Percentiles rank a stretch among this genome's conserved stretches.
Evolutionary conservation across 1,140 invertebrate species (phyloP).

Genomic region (Bacillus rossius): DNA sequence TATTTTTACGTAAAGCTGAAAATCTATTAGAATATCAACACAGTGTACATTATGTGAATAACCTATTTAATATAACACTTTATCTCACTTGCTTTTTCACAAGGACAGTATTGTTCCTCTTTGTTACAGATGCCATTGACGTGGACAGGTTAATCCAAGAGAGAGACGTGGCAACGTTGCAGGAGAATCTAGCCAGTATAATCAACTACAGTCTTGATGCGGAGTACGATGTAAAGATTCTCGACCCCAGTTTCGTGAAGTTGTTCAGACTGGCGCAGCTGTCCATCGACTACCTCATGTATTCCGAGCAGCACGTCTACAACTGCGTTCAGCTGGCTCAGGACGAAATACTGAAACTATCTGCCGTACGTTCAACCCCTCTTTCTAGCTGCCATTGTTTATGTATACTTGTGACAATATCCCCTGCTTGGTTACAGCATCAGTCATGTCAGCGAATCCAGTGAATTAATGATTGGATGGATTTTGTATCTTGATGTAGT

Average conservation of each 20-base stretch:
- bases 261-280: slow-evolving; percentile 59
- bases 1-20: too few species aligned
- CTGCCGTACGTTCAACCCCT: slow-evolving; percentile 48
- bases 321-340: slow-evolving; percentile 55
- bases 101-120: too few species aligned
- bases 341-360: slow-evolving; percentile 50
- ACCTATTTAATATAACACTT: too few species aligned
- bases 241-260: slow-evolving; percentile 61
- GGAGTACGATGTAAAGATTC: slow-evolving; percentile 54
- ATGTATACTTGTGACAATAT: too few species aligned
- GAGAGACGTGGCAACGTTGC: slow-evolving; percentile 54
- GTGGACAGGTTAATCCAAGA: slow-evolving; percentile 56
- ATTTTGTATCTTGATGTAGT: too few species aligned
- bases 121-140: slow-evolving; percentile 51
- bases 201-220: slow-evolving; percentile 54
- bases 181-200: slow-evolving; percentile 56
- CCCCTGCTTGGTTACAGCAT: too few species aligned
- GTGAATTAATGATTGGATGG: too few species aligned
- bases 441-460: too few species aligned
- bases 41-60: too few species aligned
- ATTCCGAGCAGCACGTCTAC: slow-evolving; percentile 62
- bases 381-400: too few species aligned
- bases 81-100: too few species aligned
- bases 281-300: slow-evolving; percentile 62
- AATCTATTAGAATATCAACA: too few species aligned